Evolutionary conservation across 2,113 vertebrate species (phyloP).

Genomic region (Trichomycterus rosablanca): DNA sequence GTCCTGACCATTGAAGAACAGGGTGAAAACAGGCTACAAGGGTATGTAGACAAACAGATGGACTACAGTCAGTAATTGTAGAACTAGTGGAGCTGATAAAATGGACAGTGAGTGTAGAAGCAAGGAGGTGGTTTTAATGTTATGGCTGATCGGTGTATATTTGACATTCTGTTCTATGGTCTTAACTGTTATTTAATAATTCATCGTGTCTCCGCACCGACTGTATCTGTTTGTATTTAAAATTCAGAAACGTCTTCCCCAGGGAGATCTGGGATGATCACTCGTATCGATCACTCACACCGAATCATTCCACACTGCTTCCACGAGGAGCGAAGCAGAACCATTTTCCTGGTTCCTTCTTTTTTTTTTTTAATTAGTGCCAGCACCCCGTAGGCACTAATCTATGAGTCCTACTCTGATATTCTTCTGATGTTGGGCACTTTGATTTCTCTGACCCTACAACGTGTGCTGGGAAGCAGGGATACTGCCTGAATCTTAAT

Average conservation of each 20-base stretch:
- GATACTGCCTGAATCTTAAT: slow-evolving; percentile 60
- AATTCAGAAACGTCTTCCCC: slow-evolving; percentile 47
- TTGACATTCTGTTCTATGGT: too few relatives aligned
- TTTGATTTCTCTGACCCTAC: slow-evolving; percentile 73
- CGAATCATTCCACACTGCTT: slow-evolving; percentile 56
- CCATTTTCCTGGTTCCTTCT: slow-evolving; percentile 54
- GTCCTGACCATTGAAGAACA: too few relatives aligned
- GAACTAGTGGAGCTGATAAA: too few relatives aligned
- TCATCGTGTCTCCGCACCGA: slow-evolving; percentile 30
- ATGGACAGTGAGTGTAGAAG: too few relatives aligned
- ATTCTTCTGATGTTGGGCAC: slow-evolving; percentile 65
- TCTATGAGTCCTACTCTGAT: slow-evolving; percentile 67
- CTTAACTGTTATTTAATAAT: slow-evolving; percentile 43
- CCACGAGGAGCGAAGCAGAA: slow-evolving; percentile 55
- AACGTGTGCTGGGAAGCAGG: slow-evolving; percentile 54
- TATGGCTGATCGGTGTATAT: too few relatives aligned
- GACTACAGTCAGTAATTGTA: too few relatives aligned
- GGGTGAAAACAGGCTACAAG: too few relatives aligned
- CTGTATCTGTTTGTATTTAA: slow-evolving; percentile 52
- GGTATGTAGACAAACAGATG: too few relatives aligned
- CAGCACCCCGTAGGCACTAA: slow-evolving; percentile 62
- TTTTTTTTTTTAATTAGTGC: slow-evolving; percentile 68
- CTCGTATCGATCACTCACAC: slow-evolving; percentile 65
- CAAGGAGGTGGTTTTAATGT: too few relatives aligned
- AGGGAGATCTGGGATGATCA: slow-evolving; percentile 46